Evolutionary conservation across 2,113 vertebrate genomes (phyloP).

Genomic region (Arenaria interpres): DNA sequence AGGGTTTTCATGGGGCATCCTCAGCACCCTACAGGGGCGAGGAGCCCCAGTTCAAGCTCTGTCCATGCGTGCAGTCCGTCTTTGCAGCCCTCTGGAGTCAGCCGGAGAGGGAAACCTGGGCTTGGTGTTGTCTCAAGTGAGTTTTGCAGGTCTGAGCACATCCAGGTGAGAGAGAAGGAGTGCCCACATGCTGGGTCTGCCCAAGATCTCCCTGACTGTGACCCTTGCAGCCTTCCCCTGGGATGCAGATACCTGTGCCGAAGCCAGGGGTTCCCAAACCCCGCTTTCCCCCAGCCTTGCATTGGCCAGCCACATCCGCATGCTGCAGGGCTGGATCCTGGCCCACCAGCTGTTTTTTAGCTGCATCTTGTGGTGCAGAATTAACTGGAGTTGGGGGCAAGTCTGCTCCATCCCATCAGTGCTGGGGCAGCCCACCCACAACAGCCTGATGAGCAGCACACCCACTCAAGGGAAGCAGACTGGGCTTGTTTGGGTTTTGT

Average conservation of each 20-base stretch:
- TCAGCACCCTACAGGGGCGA: neutral
- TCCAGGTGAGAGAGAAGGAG: neutral
- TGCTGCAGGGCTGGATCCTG: neutral
- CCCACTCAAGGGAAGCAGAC: neutral
- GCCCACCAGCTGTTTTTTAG: rapidly evolving
- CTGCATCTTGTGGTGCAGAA: neutral
- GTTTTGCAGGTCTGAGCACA: neutral
- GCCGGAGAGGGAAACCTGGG: neutral
- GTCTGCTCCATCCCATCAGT: neutral
- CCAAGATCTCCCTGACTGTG: neutral
- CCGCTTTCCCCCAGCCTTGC: neutral
- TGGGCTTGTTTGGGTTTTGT: neutral
- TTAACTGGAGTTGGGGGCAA: neutral
- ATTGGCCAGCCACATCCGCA: rapidly evolving
- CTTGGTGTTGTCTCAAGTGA: neutral
- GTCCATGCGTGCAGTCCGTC: rapidly evolving
- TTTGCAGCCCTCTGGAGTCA: neutral
- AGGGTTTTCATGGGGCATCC: neutral
- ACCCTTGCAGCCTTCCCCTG: neutral
- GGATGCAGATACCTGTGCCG: neutral
- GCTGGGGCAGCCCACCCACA: neutral
- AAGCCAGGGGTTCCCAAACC: neutral
- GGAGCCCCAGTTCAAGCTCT: neutral
- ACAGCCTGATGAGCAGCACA: neutral
- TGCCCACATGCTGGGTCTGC: neutral